Base-by-base conservation (phyloP, 2,797 vertebrate genomes). In the Chelonia mydas region DNA sequence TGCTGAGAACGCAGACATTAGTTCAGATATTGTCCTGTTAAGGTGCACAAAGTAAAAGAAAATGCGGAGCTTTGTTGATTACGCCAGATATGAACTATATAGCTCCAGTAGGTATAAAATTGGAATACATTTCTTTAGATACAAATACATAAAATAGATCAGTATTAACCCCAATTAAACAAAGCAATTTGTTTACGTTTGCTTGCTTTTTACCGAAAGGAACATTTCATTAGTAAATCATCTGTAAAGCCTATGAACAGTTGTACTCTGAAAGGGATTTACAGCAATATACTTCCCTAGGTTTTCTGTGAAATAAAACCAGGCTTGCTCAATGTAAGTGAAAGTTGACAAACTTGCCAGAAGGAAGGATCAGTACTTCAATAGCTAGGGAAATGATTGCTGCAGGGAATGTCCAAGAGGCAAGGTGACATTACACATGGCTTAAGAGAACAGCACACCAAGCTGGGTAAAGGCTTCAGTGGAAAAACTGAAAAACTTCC, bases 51-150 rank as follows among this genome's bases (percentile, higher is more conserved):
- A 47, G 84, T 23, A 23, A 41, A 79, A 83, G 68, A 91, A 82
- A 55, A 2, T 0, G 0, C 81, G 77, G 91, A 55, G 3, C 82
- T 87, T 91, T 68, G 49, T 4, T 94, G 78, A 83, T 88, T 90
- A 95, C 83, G 91, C 59, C 93, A 86, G 16, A 86, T 83, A 37
- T 88, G 51, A 90, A 47, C 57, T 54, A 2, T 84, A 53, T 93
- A 87, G 41, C 25, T 51, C 55, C 11, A 81, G 94, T 90, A 6
- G 87, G 31, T 72, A 88, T 92, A 53, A 90, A 89, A 89, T 61
- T 0, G 0, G 28, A 5, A 5, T 85, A 94, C 19, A 54, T 31
- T 11, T 37, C 21, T 68, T 41, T 93, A 28, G 79, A 16, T 19
- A 31, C 76, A 88, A 86, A 85, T 76, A 77, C 6, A 37, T 77